These are phyloP conservation scores for Phaethornis superciliosus DNA, from an alignment of 2,113 vertebrate genomes.

Conservation along the genomic window DNA sequence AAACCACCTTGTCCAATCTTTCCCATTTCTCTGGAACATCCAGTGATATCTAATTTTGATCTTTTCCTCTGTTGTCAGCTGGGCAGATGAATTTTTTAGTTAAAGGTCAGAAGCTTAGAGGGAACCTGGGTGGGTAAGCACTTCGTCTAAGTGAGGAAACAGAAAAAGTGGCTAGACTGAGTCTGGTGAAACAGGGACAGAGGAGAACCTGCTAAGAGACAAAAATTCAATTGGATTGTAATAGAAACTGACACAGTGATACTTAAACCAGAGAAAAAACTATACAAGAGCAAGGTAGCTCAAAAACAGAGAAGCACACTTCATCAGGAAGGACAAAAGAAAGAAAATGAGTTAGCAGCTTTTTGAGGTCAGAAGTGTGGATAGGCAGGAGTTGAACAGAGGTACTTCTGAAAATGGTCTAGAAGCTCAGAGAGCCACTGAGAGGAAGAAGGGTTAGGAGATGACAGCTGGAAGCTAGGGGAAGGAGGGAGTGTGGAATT, in stretches of 20 bases:
- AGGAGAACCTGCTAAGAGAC: not conserved
- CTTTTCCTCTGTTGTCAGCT: not conserved
- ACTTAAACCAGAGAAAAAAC: not conserved
- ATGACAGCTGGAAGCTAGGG: not conserved
- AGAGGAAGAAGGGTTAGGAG: not conserved
- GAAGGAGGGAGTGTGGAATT: not conserved
- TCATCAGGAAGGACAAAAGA: not conserved
- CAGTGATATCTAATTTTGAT: not conserved
- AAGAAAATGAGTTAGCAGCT: not conserved
- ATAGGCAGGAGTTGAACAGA: not conserved
- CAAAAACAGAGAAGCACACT: not conserved
- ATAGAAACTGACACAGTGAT: not conserved
- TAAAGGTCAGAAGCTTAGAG: not conserved
- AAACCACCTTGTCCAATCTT: not conserved
- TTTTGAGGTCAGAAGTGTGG: not conserved
- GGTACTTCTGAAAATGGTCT: not conserved
- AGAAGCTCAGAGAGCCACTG: not conserved
- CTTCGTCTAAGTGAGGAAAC: not conserved
- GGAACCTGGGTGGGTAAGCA: not conserved
- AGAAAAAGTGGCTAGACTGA: not conserved
- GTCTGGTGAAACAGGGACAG: not conserved
- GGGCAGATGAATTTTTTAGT: not conserved
- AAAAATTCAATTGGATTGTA: not conserved
- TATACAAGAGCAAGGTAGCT: not conserved
- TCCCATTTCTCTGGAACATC: not conserved